phyloP scores from a whole-genome alignment of 2,888 invertebrate species.

The Scaptomyza cyrtandrae region DNA sequence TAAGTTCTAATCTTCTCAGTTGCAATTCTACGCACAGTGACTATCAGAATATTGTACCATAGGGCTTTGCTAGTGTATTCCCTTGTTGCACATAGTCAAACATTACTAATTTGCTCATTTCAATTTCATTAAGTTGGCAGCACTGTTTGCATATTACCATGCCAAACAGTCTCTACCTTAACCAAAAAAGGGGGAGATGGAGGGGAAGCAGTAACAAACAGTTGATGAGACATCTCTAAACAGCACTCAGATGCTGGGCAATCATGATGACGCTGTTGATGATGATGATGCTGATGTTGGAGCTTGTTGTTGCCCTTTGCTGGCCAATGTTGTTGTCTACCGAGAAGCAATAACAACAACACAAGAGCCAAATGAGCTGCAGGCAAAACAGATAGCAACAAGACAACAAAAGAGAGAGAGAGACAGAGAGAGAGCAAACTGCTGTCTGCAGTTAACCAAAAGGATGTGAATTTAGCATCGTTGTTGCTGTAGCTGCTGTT shows the following conservation, averaged over 20 bases:
- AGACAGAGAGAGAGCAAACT: constrained; percentile 32
- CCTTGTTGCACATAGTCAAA: constrained; percentile 33
- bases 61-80: neutral
- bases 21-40: neutral
- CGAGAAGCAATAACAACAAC: constrained; percentile 53
- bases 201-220: constrained; percentile 26
- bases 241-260: constrained; percentile 67
- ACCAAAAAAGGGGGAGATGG: neutral
- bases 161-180: constrained; percentile 59
- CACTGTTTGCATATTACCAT: constrained; percentile 77
- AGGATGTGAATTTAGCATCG: constrained; percentile 40
- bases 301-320: constrained; percentile 43
- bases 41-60: neutral
- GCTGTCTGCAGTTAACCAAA: constrained; percentile 31
- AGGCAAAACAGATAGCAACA: constrained; percentile 66
- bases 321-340: constrained; percentile 51
- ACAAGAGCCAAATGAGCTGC: constrained; percentile 68
- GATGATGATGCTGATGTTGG: constrained; percentile 39
- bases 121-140: constrained; percentile 78
- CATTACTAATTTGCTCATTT: constrained; percentile 75
- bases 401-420: no score
- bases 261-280: constrained; percentile 27
- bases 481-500: constrained; percentile 5
- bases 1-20: neutral
- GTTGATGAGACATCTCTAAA: constrained; percentile 68